Evolutionary conservation across 2,113 vertebrate genomes (phyloP).

Genomic region (Symphodus melops): DNA sequence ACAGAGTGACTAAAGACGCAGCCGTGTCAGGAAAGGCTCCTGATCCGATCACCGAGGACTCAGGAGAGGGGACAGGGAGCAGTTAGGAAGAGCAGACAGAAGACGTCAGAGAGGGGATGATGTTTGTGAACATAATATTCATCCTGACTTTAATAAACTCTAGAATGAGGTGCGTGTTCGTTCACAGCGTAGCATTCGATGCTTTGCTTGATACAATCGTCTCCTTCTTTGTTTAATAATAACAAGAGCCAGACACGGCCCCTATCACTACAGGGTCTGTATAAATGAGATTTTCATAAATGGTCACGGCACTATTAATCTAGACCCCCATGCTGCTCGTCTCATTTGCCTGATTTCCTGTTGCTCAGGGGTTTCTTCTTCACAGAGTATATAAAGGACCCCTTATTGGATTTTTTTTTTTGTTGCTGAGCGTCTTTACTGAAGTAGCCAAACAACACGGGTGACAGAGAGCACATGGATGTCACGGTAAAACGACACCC

Average conservation of each 20-base stretch:
- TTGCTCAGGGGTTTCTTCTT: not conserved
- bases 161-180: not conserved
- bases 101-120: not conserved
- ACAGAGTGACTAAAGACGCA: constrained; percentile 1
- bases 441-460: constrained; percentile 13
- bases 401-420: not conserved
- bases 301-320: no score
- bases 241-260: no score
- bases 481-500: constrained; percentile 20
- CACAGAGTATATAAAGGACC: not conserved
- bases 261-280: no score
- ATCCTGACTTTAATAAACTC: no score
- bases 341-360: not conserved
- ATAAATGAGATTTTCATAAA: no score
- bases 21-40: not conserved
- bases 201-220: no score
- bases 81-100: not conserved
- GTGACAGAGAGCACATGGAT: constrained; percentile 6
- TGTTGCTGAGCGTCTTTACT: not conserved
- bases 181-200: no score
- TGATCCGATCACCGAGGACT: constrained; percentile 24
- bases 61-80: not conserved
- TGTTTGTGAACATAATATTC: not conserved
- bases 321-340: not conserved
- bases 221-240: no score